Evolutionary conservation across 2,888 invertebrate species (phyloP), one percentile per base, ranked within the genome.

Genomic region (Tryphoninae sp.): DNA sequence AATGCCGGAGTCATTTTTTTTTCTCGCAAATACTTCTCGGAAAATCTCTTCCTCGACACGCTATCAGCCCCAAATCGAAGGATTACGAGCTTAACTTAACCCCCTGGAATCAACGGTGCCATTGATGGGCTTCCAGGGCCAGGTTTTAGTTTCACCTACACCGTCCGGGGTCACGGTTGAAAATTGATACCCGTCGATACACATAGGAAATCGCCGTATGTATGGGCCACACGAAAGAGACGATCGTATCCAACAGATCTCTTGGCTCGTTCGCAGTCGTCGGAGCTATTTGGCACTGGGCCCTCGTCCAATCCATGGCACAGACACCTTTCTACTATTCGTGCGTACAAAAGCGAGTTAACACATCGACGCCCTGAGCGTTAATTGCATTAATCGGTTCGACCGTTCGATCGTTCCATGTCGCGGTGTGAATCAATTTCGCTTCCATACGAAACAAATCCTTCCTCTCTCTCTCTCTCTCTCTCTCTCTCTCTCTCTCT

Each of bases 51-150:
- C 4, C 61, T 33, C 55, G 9, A 13, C 23, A 64, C 11, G 33
- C 22, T 65, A 45, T 23, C 51, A 62, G 33, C 55, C 74, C 58
- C 64, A 73, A 81, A 73, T 78, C 73, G 73, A 6, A 19, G 58
- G 51, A 71, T 75, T 76, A 76, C 42, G 23, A 53, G 75, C 79
- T 80, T 77, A 74, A 75, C 51, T 80, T 65, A 75, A 80, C 67
- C 73, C 71, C 87, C 84, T 82, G 84, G 86, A 89, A 87, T 88
- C 87, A 85, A 82, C 84, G 84, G 82, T 82, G 86, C 83, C 82
- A 85, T 88, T 88, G 86, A 85, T 72, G 80, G 90, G 90, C 88
- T 90, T 90, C 90, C 82, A 45, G 19, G 65, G 65, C 45, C 49
- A 83, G 87, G 86, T 87, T 90, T 87, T 82, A 86, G 83, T 90